Base-by-base conservation (phyloP, 1,140 invertebrate species). In the Drosophila cardini region DNA sequence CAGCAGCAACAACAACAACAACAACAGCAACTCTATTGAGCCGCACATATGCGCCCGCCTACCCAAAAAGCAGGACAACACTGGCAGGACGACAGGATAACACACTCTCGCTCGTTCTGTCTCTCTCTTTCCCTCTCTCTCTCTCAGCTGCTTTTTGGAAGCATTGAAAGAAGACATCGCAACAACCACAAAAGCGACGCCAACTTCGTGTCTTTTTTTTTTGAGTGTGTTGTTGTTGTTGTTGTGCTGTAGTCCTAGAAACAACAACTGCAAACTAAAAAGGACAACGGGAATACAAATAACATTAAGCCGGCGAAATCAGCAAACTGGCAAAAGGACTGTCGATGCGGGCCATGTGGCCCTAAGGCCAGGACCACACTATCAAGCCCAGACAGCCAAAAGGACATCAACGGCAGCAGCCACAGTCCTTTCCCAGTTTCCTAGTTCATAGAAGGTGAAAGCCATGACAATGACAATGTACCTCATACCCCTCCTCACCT, bases 261-360 rank as follows among this genome's bases (percentile, higher is more conserved):
- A 87, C 75, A 86, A 87, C 78, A 86, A 82, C 71, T 73, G 83
- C 76, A 77, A 83, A 87, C 83, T 87, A 87, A 87, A 87, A 87
- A 87, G 83, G 83, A 89, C 83, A 87, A 89, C 84, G 84, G 79
- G 76, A 84, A 87, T 87, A 87, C 83, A 87, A 87, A 87, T 87
- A 87, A 89, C 83, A 87, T 87, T 87, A 87, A 87, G 83, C 83
- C 80, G 72, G 76, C 72, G 55, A 89, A 89, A 87, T 87, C 83
- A 80, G 76, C 72, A 64, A 64, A 76, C 21, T 68, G 78, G 68
- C 75, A 70, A 76, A 78, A 72, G 75, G 78, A 78, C 73, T 70
- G 74, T 79, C 76, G 58, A 72, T 80, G 78, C 78, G 76, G 78
- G 78, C 76, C 72, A 78, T 42, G 26, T 36, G 56, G 78, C 58